Evolutionary conservation across 2,888 invertebrate species (phyloP).

Genomic region (Pyrocoelia pectoralis): DNA sequence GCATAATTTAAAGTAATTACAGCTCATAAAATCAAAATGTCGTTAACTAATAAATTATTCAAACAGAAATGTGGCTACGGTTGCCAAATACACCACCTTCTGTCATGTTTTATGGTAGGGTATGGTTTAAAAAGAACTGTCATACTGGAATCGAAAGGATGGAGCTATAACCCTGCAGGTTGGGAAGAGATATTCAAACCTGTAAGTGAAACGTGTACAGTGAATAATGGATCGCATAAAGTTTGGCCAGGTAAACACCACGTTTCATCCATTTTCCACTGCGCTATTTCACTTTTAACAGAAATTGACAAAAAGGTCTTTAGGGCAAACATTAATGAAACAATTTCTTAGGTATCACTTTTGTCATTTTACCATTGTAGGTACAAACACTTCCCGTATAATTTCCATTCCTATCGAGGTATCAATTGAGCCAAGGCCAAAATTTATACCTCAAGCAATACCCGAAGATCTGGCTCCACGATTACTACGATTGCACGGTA

Average conservation of each 20-base stretch:
- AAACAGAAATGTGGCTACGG: conserved; percentile 74
- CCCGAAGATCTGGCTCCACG: conserved; percentile 89
- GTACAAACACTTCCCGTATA: conserved; percentile 68
- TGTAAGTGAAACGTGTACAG: conserved; percentile 81
- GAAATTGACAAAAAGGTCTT: neutral
- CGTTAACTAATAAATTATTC: too few species aligned
- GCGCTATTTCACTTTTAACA: neutral
- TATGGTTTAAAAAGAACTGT: conserved; percentile 93
- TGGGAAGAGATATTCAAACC: conserved; percentile 96
- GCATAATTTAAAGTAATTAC: too few species aligned
- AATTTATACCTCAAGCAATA: conserved; percentile 87
- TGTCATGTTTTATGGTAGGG: conserved; percentile 95
- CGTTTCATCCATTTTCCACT: neutral
- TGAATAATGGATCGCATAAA: neutral
- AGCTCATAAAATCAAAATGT: too few species aligned
- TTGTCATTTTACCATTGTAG: neutral
- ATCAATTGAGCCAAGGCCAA: conserved; percentile 84
- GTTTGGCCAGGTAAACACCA: neutral
- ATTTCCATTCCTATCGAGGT: conserved; percentile 95
- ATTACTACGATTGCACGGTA: conserved; percentile 83
- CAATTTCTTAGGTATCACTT: too few species aligned
- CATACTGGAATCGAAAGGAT: conserved; percentile 91
- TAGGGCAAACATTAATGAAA: too few species aligned
- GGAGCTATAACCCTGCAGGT: conserved; percentile 90
- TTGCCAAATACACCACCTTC: conserved; percentile 96